These are phyloP conservation scores for Chitala chitala DNA, from an alignment of 2,113 vertebrate species.

Conservation along the genomic window DNA sequence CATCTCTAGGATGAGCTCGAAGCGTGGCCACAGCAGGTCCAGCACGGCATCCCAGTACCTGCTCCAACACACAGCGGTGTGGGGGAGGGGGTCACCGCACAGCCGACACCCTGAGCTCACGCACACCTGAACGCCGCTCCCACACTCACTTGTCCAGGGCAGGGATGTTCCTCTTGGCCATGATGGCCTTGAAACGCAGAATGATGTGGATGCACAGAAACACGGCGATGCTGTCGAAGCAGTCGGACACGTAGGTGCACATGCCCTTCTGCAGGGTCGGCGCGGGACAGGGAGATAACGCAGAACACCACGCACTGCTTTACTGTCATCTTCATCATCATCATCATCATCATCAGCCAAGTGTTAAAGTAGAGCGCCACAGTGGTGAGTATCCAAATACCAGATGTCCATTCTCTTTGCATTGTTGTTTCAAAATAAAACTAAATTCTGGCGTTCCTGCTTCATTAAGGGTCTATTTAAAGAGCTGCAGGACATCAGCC, in stretches of 20 bases:
- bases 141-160: constrained; percentile 77
- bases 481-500: neutral
- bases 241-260: constrained; percentile 76
- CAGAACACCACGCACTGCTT: neutral
- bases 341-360: neutral
- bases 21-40: constrained; percentile 81
- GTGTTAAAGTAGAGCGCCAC: no score
- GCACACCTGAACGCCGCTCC: neutral
- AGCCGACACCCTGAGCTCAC: neutral
- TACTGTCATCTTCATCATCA: neutral
- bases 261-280: constrained; percentile 71
- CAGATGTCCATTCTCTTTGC: no score
- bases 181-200: constrained; percentile 78
- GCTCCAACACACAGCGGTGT: constrained; percentile 13
- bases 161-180: constrained; percentile 76
- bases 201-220: constrained; percentile 91
- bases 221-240: constrained; percentile 85
- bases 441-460: no score
- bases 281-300: neutral
- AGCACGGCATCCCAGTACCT: constrained; percentile 88
- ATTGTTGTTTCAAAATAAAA: no score
- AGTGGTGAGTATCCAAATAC: no score
- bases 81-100: neutral
- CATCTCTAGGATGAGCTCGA: constrained; percentile 83
- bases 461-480: neutral